phyloP scores from a whole-genome alignment of 1,140 invertebrate species.

The Linepithema humile region DNA sequence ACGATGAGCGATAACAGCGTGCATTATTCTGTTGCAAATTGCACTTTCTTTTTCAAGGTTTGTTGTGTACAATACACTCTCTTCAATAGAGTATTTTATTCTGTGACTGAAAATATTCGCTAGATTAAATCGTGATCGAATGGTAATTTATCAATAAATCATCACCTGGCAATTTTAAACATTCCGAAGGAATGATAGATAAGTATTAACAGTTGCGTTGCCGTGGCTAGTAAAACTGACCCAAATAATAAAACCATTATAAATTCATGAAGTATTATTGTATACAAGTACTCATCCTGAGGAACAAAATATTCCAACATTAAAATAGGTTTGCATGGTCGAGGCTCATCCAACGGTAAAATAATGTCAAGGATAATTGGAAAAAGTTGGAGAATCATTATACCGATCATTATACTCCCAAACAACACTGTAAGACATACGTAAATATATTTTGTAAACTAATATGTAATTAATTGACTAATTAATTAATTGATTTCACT shows the following conservation, averaged over 20 bases:
- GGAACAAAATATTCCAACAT: slow-evolving; percentile 23
- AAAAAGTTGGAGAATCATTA: background rate
- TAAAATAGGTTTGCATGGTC: background rate
- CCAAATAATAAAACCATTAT: background rate
- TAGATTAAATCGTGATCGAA: background rate
- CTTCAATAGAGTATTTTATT: background rate
- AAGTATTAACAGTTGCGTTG: background rate
- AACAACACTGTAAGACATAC: background rate
- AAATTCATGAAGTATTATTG: background rate
- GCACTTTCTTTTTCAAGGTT: background rate
- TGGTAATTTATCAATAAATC: background rate
- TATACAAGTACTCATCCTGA: background rate
- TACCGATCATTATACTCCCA: background rate
- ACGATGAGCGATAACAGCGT: slow-evolving; percentile 3
- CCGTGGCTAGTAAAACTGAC: background rate
- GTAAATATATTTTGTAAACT: too few species aligned
- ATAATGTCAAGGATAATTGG: slow-evolving; percentile 11
- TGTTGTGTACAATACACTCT: background rate
- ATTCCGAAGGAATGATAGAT: slow-evolving; percentile 2
- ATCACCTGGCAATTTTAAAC: slow-evolving; percentile 29
- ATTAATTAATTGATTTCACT: too few species aligned
- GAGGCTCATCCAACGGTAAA: slow-evolving; percentile 31
- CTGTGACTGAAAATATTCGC: slow-evolving; percentile 19
- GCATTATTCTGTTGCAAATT: background rate
- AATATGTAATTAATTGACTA: too few species aligned